phyloP scores from a whole-genome alignment of 2,888 invertebrate species.

The Meteorus cinctellus region DNA sequence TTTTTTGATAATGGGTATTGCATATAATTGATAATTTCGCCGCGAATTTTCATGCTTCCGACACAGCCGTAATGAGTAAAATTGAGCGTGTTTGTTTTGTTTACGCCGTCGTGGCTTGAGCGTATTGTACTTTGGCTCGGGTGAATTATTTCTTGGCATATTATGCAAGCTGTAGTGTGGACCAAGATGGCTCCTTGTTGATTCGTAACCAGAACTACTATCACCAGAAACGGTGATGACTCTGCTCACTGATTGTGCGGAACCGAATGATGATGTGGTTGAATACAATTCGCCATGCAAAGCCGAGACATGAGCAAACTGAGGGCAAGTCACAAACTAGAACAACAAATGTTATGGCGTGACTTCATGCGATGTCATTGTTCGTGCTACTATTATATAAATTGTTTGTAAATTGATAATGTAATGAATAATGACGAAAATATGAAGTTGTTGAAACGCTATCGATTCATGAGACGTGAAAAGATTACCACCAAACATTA shows the following conservation, averaged over 20 bases:
- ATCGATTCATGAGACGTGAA: too few relatives aligned
- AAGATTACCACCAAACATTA: too few relatives aligned
- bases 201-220: constrained; percentile 75
- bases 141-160: constrained; percentile 70
- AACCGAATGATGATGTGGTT: constrained; percentile 60
- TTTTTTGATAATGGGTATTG: constrained; percentile 66
- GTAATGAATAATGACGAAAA: background rate
- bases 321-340: constrained; percentile 69
- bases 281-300: constrained; percentile 70
- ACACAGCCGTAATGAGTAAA: constrained; percentile 65
- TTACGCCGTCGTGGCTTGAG: constrained; percentile 67
- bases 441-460: too few relatives aligned
- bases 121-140: constrained; percentile 68
- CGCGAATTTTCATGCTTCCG: constrained; percentile 60
- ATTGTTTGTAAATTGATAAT: background rate
- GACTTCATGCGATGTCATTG: constrained; percentile 48
- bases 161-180: constrained; percentile 70
- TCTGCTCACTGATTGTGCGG: constrained; percentile 61
- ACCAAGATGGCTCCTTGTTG: constrained; percentile 72
- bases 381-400: constrained; percentile 14
- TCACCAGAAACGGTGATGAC: constrained; percentile 66
- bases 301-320: constrained; percentile 69
- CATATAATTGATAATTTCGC: constrained; percentile 67
- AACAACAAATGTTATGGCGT: constrained; percentile 60
- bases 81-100: constrained; percentile 61